Evolutionary conservation across 2,888 invertebrate species (phyloP).

Genomic region (Hydrotaea cyrtoneurina): DNA sequence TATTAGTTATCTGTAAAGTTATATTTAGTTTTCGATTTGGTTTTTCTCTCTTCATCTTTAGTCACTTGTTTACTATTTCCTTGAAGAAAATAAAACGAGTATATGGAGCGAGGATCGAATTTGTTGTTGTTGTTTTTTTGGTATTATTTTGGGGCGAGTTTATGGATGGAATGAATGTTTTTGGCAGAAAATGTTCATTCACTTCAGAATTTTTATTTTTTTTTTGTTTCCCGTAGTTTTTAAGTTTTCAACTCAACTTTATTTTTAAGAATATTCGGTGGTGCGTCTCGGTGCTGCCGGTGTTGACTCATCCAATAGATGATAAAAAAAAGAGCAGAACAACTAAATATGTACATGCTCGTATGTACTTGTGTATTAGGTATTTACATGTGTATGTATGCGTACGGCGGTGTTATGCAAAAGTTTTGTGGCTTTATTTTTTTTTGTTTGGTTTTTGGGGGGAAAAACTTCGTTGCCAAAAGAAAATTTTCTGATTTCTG

Average conservation of each 20-base stretch:
- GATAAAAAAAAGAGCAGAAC: background rate
- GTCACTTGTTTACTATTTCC: constrained; percentile 22
- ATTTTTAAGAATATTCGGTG: background rate
- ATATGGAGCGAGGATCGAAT: background rate
- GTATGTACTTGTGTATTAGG: background rate
- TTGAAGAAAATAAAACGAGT: background rate
- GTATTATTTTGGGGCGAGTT: background rate
- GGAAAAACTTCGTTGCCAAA: constrained; percentile 32
- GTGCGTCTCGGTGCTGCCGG: background rate
- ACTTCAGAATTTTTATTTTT: background rate
- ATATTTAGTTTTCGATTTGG: constrained; percentile 21
- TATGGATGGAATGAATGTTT: background rate
- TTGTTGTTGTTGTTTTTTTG: background rate
- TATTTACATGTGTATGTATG: background rate
- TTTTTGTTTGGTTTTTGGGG: background rate
- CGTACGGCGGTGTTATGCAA: background rate
- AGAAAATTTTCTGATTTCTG: constrained; percentile 27
- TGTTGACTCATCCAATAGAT: background rate
- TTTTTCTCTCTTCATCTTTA: background rate
- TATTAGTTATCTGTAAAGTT: constrained; percentile 38
- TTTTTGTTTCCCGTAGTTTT: background rate
- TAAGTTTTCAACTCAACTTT: background rate
- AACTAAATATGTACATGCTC: background rate
- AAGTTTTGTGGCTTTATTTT: background rate
- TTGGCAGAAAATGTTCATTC: constrained; percentile 7